Base-by-base conservation (phyloP, 2,888 invertebrate species). In the Idaea biselata region DNA sequence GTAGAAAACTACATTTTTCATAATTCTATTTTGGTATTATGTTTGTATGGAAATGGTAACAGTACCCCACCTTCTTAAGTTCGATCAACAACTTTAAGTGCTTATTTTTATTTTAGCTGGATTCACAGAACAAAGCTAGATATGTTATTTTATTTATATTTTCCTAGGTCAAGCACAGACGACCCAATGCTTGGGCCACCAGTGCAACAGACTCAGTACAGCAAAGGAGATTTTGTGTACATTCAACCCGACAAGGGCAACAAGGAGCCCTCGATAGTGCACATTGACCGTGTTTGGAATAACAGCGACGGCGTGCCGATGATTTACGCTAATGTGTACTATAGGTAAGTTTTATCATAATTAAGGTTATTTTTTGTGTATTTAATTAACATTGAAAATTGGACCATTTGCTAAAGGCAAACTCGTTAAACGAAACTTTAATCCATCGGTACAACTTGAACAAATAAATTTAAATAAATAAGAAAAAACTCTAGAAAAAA, bases 141-240 rank as follows among this genome's bases (percentile, higher is more conserved):
- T 33, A 7, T 33, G 33, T 33, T 7, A 33, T 11, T 4, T 58
- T 17, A 11, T 60, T 5, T 18, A 55, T 58, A 60, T 63, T 31
- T 58, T 59, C 16, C 0, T 69, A 93, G 93, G 54, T 91, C 92
- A 0, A 93, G 93, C 58, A 91, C 87, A 8, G 93, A 93, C 67
- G 93, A 91, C 69, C 93, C 83, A 16, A 79, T 89, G 78, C 84
- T 83, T 11, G 86, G 87, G 0, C 87, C 88, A 0, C 87, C 91
- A 0, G 73, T 87, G 0, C 82, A 85, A 2, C 87, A 87, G 58
- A 85, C 90, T 0, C 88, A 87, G 60, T 93, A 91, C 80, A 76
- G 77, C n/a, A 91, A 91, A 62, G 98, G 98, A 0, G 99, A 99
- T 83, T 99, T 98, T 90, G 98, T 99, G 0, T 99, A 99, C 85